Conservation (phyloP, 2,888 invertebrate genomes). For the Drosophila differens region DNA sequence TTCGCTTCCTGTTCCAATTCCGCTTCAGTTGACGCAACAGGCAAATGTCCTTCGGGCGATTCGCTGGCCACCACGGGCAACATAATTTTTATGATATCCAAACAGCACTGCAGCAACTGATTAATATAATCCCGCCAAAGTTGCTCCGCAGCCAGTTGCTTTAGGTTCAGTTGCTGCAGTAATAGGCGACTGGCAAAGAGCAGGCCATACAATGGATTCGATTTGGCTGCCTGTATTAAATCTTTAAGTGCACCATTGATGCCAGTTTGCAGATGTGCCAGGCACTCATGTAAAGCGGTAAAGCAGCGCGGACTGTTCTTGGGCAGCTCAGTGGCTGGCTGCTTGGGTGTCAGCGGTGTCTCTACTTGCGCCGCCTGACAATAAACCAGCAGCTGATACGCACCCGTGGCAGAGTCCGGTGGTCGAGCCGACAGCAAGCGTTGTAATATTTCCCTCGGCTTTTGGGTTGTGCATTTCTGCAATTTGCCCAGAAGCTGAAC, state of each 20-base stretch:
- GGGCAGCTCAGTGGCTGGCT: constrained; percentile 16
- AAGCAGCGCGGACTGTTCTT: constrained; percentile 15
- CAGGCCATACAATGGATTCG: constrained; percentile 90
- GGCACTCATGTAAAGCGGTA: not conserved
- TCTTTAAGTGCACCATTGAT: constrained; percentile 86
- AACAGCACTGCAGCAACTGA: constrained; percentile 87
- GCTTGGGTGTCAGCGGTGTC: not conserved
- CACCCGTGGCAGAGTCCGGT: constrained; percentile 89
- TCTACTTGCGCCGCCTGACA: constrained; percentile 54
- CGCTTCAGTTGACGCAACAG: not conserved
- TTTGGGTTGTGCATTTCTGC: not conserved
- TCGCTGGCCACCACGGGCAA: constrained; percentile 93
- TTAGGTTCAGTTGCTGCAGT: constrained; percentile 86
- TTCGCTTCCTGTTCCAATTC: not conserved
- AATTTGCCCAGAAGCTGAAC: constrained; percentile 43
- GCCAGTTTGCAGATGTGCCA: constrained; percentile 61
- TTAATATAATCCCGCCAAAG: constrained; percentile 87
- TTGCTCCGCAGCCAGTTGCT: constrained; percentile 83
- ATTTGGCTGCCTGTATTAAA: constrained; percentile 88
- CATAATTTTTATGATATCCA: constrained; percentile 88
- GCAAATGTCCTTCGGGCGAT: constrained; percentile 94
- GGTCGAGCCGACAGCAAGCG: constrained; percentile 90
- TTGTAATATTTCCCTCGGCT: constrained; percentile 29
- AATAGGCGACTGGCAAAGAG: constrained; percentile 89
- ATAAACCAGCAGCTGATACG: constrained; percentile 86